These are phyloP conservation scores for Albula goreensis DNA, from an alignment of 2,113 vertebrate species.

Conservation along the genomic window DNA sequence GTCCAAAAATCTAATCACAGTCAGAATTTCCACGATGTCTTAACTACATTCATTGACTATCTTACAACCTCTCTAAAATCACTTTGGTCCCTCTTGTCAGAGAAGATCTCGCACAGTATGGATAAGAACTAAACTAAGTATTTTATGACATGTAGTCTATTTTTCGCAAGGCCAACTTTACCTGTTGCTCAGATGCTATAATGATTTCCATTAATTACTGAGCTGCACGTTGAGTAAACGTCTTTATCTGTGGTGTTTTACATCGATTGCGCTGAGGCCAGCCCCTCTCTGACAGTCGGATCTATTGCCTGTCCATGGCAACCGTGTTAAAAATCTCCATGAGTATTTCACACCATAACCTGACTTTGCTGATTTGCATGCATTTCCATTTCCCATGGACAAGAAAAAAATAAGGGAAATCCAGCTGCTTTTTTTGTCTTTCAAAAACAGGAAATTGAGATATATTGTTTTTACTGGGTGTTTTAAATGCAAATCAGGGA, in stretches of 20 bases:
- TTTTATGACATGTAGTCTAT: not conserved
- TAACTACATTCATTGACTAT: not conserved
- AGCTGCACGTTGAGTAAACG: not conserved
- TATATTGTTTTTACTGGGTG: constrained; percentile 1
- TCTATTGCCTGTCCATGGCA: no score
- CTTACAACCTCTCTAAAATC: no score
- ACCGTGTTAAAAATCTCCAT: no score
- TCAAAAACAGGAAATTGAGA: constrained; percentile 21
- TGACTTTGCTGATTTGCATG: not conserved
- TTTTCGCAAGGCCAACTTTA: not conserved
- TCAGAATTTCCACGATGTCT: not conserved
- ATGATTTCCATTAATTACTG: not conserved
- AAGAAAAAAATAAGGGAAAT: not conserved
- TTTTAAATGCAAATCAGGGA: constrained; percentile 21
- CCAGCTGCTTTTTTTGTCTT: not conserved
- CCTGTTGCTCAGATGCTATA: not conserved
- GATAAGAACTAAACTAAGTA: not conserved
- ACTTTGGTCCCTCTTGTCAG: not conserved
- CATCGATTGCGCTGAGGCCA: not conserved
- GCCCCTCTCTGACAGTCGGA: no score
- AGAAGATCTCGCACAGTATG: not conserved
- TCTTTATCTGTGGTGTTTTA: not conserved
- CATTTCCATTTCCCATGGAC: not conserved
- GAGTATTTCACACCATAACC: no score
- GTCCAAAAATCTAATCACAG: not conserved